phyloP scores from a whole-genome alignment of 2,888 invertebrate genomes.

The Oegoconia quadripuncta region DNA sequence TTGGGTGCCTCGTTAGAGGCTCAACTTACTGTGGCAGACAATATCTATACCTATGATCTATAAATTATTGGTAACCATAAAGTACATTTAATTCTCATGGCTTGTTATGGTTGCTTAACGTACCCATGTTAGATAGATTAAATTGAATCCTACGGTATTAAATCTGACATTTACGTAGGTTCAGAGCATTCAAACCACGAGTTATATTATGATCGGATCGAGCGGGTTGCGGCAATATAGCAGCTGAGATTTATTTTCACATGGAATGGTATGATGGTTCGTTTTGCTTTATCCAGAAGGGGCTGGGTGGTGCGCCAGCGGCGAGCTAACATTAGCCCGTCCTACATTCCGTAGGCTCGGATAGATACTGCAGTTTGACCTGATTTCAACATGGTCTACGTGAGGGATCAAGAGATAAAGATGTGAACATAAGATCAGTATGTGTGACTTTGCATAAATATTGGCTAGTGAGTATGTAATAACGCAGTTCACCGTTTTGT shows the following conservation, averaged over 20 bases:
- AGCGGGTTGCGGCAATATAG: constrained; percentile 21
- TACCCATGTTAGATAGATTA: constrained; percentile 3
- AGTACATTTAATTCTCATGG: background rate
- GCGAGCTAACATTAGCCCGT: constrained; percentile 67
- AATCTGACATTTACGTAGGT: constrained; percentile 12
- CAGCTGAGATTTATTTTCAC: constrained; percentile 35
- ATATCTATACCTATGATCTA: background rate
- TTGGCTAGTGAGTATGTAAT: too few relatives aligned
- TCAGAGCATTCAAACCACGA: constrained; percentile 6
- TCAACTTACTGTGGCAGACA: background rate
- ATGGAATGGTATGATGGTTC: constrained; percentile 26
- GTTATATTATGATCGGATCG: constrained; percentile 13
- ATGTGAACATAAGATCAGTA: too few relatives aligned
- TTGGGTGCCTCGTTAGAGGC: too few relatives aligned
- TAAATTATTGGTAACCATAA: constrained; percentile 1
- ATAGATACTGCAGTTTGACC: constrained; percentile 58
- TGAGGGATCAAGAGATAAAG: constrained; percentile 27
- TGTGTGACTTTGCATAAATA: too few relatives aligned
- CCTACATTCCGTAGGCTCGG: constrained; percentile 65
- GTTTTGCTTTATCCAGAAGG: constrained; percentile 49
- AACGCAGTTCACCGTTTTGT: too few relatives aligned
- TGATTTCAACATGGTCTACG: constrained; percentile 52
- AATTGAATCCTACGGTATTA: constrained; percentile 8
- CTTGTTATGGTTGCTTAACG: constrained; percentile 5
- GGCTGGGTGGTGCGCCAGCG: constrained; percentile 45